Base-by-base conservation (phyloP, 2,888 invertebrate genomes). In the Mactromeris polynyma region DNA sequence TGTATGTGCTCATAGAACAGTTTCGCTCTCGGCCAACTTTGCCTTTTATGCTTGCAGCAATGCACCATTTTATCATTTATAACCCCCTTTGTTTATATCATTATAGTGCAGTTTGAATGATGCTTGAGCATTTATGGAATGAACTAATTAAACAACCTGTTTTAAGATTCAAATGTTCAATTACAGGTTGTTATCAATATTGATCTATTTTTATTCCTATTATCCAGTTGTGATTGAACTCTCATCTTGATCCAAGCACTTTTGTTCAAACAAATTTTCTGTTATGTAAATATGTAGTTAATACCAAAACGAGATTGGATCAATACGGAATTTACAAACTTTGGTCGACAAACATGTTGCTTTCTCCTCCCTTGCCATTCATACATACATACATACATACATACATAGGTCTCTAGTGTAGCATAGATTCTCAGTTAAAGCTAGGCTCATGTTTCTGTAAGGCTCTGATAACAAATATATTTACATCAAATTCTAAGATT, bases 201-300 rank as follows among this genome's bases (percentile, higher is more conserved):
- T 79, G 85, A 85, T 80, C 85, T 40, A 40, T 85, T 79, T 85
- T 73, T 85, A 80, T 85, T 85, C 31, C 80, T 42, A 85, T 85
- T 80, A 85, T 46, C 64, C 64, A 58, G 54, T 85, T 54, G 36
- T 64, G 80, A 64, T 85, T 42, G 38, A 58, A 54, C 3, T 38
- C 80, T 64, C 54, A 80, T 85, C 80, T 80, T 58, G 58, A 85
- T 58, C 80, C 85, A 85, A 85, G 58, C 80, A 85, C 73, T 33
- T 19, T 58, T 80, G 80, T 64, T 85, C 85, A 85, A 85, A 85
- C 85, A 85, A 69, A 69, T 21, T 79, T 58, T 80, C 51, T 77
- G 38, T 46, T 84, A 54, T 84, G 84, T 78, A 51, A 84, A 84
- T 84, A 84, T 58, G 38, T 51, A 77, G 51, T 84, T 78, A 78